Evolutionary conservation across 2,797 vertebrate genomes (phyloP), one percentile per base, ranked within the genome.

Genomic region (Rhinella marina): DNA sequence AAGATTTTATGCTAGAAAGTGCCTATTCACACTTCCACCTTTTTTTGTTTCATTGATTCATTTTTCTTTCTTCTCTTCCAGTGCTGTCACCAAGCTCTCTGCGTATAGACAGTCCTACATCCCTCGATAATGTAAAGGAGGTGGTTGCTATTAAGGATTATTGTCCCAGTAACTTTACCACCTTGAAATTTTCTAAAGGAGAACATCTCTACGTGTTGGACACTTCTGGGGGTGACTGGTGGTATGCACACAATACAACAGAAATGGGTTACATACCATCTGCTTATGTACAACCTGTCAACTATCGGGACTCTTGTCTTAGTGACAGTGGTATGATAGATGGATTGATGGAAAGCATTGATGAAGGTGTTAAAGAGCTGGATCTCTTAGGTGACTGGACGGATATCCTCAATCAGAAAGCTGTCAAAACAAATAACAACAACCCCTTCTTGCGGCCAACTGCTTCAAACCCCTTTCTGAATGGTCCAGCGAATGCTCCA

Each of bases 251-350:
- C 95, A 99, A 99, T 93, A 98, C 97, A 92, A 98, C 93, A 0
- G 98, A 99, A 90, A 99, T 99, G 97, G 98, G 98, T 8, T 99
- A 99, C 92, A 99, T 99, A 91, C 98, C 98, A 0, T 95, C 98
- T 0, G 96, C 98, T 75, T 97, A 98, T 0, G 98, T 99, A 68
- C 97, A 98, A 91, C 97, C 97, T 0, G 77, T 99, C 0, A 95
- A 93, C 92, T 94, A 95, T 92, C 95, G 97, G 57, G 95, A 95
- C 93, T 97, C 97, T 3, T 97, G 95, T 0, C 94, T 99, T n/a
- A 97, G 97, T 0, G 98, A 99, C 94, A 99, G 98, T 0, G 98
- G 98, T 0, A 94, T 99, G 95, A 97, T 99, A 11, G 98, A 99
- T 93, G 95, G 95, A 41, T 93, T 97, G 0, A 95, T 96, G 0